phyloP scores from a whole-genome alignment of 1,140 invertebrate species.

The Andrena cerasifolii region DNA sequence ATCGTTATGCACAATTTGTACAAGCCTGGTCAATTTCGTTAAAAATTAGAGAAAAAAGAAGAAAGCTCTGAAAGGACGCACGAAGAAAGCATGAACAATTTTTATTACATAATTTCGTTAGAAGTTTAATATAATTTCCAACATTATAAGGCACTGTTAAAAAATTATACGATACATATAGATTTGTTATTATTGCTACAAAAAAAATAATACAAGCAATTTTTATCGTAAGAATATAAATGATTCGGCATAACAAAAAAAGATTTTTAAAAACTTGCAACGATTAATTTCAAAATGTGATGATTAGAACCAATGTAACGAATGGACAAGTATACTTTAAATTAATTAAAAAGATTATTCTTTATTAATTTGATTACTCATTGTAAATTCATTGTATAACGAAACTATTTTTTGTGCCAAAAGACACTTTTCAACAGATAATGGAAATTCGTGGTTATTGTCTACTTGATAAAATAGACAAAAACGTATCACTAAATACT shows the following conservation, averaged over 20 bases:
- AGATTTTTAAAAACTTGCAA: too few relatives aligned
- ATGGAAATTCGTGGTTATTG: background rate
- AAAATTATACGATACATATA: background rate
- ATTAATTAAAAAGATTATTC: background rate
- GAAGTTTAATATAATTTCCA: conserved; percentile 6
- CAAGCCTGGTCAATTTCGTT: background rate
- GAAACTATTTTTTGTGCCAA: background rate
- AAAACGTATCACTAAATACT: background rate
- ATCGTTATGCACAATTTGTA: conserved; percentile 1
- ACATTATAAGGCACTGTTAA: background rate
- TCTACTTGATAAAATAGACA: background rate
- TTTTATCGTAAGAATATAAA: background rate
- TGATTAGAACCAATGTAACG: too few relatives aligned
- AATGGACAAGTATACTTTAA: too few relatives aligned
- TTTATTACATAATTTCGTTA: conserved; percentile 19
- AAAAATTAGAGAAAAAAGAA: background rate
- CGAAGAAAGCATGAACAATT: background rate
- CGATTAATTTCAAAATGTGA: too few relatives aligned
- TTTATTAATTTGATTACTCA: background rate
- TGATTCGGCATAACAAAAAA: background rate
- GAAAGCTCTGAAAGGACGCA: background rate
- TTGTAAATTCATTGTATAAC: background rate
- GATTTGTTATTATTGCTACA: background rate
- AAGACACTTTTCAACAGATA: background rate
- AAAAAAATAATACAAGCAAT: background rate